Conservation (phyloP, 2,888 invertebrate species). For the Platycnemis pennipes region DNA sequence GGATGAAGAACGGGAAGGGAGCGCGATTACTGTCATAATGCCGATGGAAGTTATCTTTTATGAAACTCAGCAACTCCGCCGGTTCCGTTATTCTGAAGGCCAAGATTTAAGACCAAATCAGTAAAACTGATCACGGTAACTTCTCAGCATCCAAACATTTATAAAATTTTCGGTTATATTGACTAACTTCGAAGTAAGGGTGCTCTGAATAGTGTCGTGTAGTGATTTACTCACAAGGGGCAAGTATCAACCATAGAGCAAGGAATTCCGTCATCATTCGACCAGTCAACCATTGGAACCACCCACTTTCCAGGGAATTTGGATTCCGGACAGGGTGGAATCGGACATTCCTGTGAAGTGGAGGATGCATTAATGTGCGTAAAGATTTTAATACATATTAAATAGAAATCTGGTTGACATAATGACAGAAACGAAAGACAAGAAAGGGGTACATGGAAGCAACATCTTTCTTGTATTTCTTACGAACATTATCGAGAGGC, state of each 20-base stretch:
- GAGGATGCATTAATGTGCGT: too few species aligned
- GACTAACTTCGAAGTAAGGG: too few species aligned
- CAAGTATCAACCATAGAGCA: constrained; percentile 84
- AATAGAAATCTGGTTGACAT: too few species aligned
- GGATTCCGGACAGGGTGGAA: constrained; percentile 80
- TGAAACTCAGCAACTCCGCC: constrained; percentile 81
- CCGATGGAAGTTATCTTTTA: constrained; percentile 83
- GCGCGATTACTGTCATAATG: constrained; percentile 84
- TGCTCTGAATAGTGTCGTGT: too few species aligned
- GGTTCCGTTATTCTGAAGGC: constrained; percentile 77
- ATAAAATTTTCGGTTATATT: too few species aligned
- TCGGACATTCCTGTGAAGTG: constrained; percentile 22
- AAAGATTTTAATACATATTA: too few species aligned
- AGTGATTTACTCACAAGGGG: constrained; percentile 75
- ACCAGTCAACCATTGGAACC: constrained; percentile 83
- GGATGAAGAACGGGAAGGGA: constrained; percentile 85
- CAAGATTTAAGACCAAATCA: background rate
- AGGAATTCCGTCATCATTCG: constrained; percentile 78
- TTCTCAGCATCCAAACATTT: too few species aligned
- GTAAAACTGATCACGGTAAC: background rate
- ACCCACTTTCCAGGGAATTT: constrained; percentile 84
- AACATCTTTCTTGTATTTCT: too few species aligned
- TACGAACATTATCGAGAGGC: too few species aligned
- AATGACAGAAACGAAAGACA: background rate
- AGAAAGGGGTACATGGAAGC: background rate